Evolutionary conservation across 1,140 invertebrate species (phyloP).

Genomic region (Teleogryllus occipitalis): DNA sequence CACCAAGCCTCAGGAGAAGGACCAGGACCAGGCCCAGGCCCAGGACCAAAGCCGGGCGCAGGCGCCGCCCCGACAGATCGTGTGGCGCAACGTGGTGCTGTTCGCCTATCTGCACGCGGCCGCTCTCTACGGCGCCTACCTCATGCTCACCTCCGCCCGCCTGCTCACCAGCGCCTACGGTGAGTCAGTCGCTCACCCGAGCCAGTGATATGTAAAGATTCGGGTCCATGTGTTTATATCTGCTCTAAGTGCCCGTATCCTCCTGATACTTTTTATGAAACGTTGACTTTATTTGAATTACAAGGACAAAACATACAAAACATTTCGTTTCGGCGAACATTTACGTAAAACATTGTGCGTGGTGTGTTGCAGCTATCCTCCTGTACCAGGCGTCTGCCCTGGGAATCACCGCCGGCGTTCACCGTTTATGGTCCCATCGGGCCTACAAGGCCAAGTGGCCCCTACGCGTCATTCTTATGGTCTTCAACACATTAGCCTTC

Average conservation of each 20-base stretch:
- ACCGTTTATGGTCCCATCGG: conserved; percentile 88
- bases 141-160: conserved; percentile 70
- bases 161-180: conserved; percentile 31
- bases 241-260: too few relatives aligned
- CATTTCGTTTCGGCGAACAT: too few relatives aligned
- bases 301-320: too few relatives aligned
- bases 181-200: too few relatives aligned
- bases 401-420: conserved; percentile 88
- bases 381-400: conserved; percentile 64
- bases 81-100: conserved; percentile 87
- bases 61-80: conserved; percentile 46
- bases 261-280: too few relatives aligned
- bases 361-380: conserved; percentile 48
- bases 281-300: too few relatives aligned
- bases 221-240: too few relatives aligned
- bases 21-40: conserved; percentile 29
- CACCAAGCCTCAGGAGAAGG: conserved; percentile 16
- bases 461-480: conserved; percentile 63
- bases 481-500: conserved; percentile 77
- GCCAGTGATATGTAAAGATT: conserved; percentile 69
- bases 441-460: conserved; percentile 91
- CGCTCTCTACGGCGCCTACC: conserved; percentile 75
- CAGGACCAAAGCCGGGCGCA: conserved; percentile 28
- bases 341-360: too few relatives aligned
- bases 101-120: conserved; percentile 77